Evolutionary conservation across 1,140 invertebrate genomes (phyloP).

Genomic region (Grapholita molesta): DNA sequence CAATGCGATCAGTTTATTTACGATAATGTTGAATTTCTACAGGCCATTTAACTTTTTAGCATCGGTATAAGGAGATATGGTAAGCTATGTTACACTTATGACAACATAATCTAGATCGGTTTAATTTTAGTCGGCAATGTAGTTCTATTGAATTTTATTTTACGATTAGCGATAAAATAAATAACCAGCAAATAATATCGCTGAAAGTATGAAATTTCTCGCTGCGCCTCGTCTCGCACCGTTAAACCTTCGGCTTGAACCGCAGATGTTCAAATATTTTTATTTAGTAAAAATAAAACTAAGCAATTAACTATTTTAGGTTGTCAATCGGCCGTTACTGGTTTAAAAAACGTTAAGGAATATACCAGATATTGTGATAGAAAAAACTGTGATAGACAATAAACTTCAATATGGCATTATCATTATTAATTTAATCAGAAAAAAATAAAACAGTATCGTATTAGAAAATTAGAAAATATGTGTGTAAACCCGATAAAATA

Average conservation of each 20-base stretch:
- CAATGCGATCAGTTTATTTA: constrained; percentile 7
- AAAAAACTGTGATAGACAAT: too few relatives aligned
- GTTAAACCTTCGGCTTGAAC: not conserved
- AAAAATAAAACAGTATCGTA: too few relatives aligned
- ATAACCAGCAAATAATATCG: not conserved
- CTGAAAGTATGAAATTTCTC: not conserved
- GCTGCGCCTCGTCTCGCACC: not conserved
- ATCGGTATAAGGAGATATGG: not conserved
- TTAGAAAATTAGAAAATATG: too few relatives aligned
- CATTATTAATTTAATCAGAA: too few relatives aligned
- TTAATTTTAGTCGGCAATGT: not conserved
- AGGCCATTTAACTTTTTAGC: not conserved
- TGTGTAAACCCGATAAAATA: too few relatives aligned
- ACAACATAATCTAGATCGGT: not conserved
- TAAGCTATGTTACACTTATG: not conserved
- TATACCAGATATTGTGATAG: too few relatives aligned
- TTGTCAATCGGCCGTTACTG: too few relatives aligned
- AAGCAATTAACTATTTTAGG: too few relatives aligned
- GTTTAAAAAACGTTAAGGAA: too few relatives aligned
- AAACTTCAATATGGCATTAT: too few relatives aligned
- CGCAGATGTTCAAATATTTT: not conserved
- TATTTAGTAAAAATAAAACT: too few relatives aligned
- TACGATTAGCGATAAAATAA: too few relatives aligned
- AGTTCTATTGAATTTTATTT: not conserved
- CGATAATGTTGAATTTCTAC: constrained; percentile 9